These are phyloP conservation scores for Saccostrea glomerata DNA, from an alignment of 1,140 invertebrate genomes.

Conservation along the genomic window DNA sequence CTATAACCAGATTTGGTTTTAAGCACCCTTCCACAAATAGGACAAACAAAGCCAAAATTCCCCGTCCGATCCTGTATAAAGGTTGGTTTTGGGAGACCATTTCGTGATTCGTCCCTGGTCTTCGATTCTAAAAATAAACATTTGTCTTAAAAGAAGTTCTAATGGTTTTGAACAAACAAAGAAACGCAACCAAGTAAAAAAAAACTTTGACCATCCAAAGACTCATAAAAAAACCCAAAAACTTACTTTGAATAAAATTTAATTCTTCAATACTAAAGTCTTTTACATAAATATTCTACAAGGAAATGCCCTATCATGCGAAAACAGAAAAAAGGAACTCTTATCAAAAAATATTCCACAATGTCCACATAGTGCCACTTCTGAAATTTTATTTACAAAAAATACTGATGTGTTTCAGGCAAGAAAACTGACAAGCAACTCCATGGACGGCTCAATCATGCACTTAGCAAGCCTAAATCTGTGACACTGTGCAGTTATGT, in stretches of 20 bases:
- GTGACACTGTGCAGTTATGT: constrained; percentile 22
- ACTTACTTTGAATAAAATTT: no score
- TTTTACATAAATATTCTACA: no score
- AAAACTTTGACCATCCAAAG: no score
- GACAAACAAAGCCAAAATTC: constrained; percentile 38
- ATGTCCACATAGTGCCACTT: no score
- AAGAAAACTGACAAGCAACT: not conserved
- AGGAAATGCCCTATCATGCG: no score
- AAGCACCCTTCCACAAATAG: constrained; percentile 27
- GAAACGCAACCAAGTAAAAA: no score
- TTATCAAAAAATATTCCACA: no score
- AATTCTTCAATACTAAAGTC: no score
- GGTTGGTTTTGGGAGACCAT: constrained; percentile 2
- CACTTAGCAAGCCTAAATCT: not conserved
- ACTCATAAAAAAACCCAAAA: no score
- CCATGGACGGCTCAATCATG: not conserved
- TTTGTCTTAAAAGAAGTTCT: not conserved
- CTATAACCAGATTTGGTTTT: constrained; percentile 25
- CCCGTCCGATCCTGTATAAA: constrained; percentile 13
- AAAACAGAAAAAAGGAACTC: no score
- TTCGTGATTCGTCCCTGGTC: not conserved
- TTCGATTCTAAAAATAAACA: constrained; percentile 28
- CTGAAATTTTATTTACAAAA: no score
- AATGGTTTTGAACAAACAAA: not conserved
- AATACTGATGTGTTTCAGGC: constrained; percentile 5